Conservation (phyloP, 1,140 invertebrate genomes). For the Bombus superbus region DNA sequence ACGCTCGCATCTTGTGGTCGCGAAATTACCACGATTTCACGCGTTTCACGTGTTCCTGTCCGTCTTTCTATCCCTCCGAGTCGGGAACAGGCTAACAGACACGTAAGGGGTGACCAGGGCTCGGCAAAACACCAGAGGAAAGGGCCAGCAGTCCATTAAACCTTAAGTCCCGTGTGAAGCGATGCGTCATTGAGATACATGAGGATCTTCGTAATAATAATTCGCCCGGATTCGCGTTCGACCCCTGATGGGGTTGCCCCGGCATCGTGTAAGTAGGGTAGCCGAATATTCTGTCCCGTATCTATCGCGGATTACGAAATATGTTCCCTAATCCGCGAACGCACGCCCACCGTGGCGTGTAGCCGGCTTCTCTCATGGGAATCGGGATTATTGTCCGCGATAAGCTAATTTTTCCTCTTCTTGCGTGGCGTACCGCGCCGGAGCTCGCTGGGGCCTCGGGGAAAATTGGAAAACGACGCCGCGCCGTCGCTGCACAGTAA, state of each 20-base stretch:
- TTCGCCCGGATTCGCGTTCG: conserved; percentile 63
- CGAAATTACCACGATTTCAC: conserved; percentile 51
- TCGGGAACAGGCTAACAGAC: too few relatives aligned
- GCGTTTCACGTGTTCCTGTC: conserved; percentile 42
- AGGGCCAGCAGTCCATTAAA: conserved; percentile 77
- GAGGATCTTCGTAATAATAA: conserved; percentile 79
- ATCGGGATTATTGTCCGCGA: conserved; percentile 77
- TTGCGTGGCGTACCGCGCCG: background rate
- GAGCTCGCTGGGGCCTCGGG: conserved; percentile 1
- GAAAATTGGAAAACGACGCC: conserved; percentile 63
- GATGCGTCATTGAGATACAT: conserved; percentile 81
- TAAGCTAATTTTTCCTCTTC: conserved; percentile 79
- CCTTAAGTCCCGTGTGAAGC: conserved; percentile 82
- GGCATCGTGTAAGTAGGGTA: conserved; percentile 38
- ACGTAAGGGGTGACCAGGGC: background rate
- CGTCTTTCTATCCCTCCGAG: background rate
- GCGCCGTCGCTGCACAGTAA: conserved; percentile 46
- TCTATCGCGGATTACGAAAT: conserved; percentile 80
- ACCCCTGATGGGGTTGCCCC: conserved; percentile 38
- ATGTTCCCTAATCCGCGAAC: conserved; percentile 77
- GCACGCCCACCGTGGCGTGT: conserved; percentile 68
- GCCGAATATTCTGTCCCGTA: conserved; percentile 23
- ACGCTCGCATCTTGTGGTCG: conserved; percentile 1
- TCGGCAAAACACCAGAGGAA: background rate
- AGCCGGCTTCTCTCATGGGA: conserved; percentile 59